These are phyloP conservation scores for Nibea coibor DNA, from an alignment of 2,113 vertebrate genomes.

Conservation along the genomic window DNA sequence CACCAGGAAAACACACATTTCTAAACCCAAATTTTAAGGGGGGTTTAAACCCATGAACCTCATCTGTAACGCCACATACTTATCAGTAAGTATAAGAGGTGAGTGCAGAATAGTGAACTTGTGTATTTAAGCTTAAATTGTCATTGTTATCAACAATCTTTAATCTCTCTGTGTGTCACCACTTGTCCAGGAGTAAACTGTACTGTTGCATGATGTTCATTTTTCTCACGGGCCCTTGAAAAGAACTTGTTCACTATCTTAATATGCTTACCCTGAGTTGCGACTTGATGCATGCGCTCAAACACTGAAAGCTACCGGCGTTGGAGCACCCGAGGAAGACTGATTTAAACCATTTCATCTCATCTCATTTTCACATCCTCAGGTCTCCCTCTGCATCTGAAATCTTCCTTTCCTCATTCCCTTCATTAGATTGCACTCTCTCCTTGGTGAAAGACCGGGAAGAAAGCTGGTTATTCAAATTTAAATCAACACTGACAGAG, in stretches of 20 bases:
- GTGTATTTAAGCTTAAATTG: not conserved
- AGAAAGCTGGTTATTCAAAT: conserved; percentile 73
- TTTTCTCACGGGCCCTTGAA: not conserved
- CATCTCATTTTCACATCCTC: conserved; percentile 65
- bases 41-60: not conserved
- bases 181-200: not conserved
- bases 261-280: conserved; percentile 15
- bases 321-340: conserved; percentile 60
- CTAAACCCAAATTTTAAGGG: not conserved
- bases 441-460: conserved; percentile 52
- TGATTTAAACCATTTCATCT: conserved; percentile 66
- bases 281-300: conserved; percentile 44
- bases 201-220: conserved; percentile 7
- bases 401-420: conserved; percentile 51
- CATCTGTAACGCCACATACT: not conserved
- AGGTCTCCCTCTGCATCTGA: conserved; percentile 40
- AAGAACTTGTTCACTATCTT: conserved; percentile 10
- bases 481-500: conserved; percentile 75
- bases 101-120: not conserved
- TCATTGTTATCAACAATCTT: not conserved
- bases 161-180: not conserved
- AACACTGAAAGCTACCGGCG: conserved; percentile 46
- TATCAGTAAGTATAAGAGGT: not conserved
- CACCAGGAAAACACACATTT: not conserved
- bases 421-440: conserved; percentile 61